Evolutionary conservation across 2,797 vertebrate species (phyloP).

Genomic region (Forpus xanthops): DNA sequence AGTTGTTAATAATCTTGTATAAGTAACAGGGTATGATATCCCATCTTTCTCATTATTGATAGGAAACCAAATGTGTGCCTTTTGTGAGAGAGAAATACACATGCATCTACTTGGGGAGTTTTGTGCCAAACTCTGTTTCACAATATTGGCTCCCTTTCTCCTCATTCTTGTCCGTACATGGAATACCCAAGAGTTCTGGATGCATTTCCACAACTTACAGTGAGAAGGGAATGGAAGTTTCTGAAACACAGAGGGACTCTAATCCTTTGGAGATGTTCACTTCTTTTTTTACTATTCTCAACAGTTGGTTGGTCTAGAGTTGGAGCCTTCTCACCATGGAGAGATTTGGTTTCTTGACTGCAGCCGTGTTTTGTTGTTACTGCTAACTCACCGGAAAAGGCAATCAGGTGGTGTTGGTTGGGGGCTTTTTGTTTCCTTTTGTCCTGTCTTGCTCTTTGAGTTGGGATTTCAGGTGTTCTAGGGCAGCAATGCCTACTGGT

Average conservation of each 20-base stretch:
- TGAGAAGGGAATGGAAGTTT: slow-evolving; percentile 26
- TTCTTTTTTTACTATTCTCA: neutral
- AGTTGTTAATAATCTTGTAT: slow-evolving; percentile 55
- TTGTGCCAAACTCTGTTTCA: slow-evolving; percentile 67
- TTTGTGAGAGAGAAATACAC: slow-evolving; percentile 57
- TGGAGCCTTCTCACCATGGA: neutral
- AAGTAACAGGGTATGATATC: slow-evolving; percentile 67
- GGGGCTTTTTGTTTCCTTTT: slow-evolving; percentile 21
- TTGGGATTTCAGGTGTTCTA: slow-evolving; percentile 55
- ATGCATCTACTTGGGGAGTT: slow-evolving; percentile 47
- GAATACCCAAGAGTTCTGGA: slow-evolving; percentile 32
- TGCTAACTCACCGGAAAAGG: neutral
- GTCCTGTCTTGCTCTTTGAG: neutral
- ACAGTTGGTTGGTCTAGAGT: neutral
- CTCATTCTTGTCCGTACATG: neutral
- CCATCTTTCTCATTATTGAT: slow-evolving; percentile 48
- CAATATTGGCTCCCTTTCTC: slow-evolving; percentile 42
- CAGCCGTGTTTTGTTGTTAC: neutral
- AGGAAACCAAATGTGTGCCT: slow-evolving; percentile 73
- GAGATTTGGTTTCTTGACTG: slow-evolving; percentile 17
- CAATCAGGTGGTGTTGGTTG: neutral
- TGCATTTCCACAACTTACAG: neutral
- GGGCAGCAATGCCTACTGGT: slow-evolving; percentile 51
- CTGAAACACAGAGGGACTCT: slow-evolving; percentile 37
- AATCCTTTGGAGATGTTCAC: slow-evolving; percentile 15